Evolutionary conservation across 1,140 invertebrate species (phyloP), one percentile per base, ranked within the genome.

Genomic region (Plutomurus gul): DNA sequence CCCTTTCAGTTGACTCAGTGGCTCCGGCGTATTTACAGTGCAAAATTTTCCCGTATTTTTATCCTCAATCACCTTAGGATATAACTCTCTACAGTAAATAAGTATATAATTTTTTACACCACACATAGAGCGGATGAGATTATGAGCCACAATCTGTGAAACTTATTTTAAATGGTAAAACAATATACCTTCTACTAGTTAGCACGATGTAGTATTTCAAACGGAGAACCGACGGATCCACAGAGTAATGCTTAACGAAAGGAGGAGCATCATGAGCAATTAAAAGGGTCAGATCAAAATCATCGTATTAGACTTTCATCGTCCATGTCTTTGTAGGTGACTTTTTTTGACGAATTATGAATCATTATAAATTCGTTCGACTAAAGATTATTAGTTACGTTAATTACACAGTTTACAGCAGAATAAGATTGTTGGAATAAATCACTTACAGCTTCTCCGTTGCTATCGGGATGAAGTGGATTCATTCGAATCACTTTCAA

Each of bases 201-300:
- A 94, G 86, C 75, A 95, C 89, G 3, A 94, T 87, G 85, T 92
- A 94, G 85, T 91, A 94, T 83, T 92, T 92, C 0, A 94, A 87
- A 70, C 88, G 88, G 4, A 94, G 88, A 43, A 88, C 86, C 56
- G 85, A 77, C 65, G 86, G 83, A 75, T 89, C 88, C 0, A 73
- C 33, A 18, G 74, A 76, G 27, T 81, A 82, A 30, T 71, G 76
- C 25, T 39, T 27, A 25, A 49, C 25, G 16, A 75, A 72, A 27
- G 47, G 51, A n/a, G 76, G 73, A 47, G 77, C 60, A 16, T 90
- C 80, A 86, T 91, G 89, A 10, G 90, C 88, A 40, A 93, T 89
- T 4, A 93, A 89, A 0, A 94, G 84, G 0, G 91, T 91, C 4
- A 93, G 88, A 80, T 92, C 91, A 85, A 93, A 93, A 80, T 92